phyloP scores from a whole-genome alignment of 2,888 invertebrate genomes.

The Camptogramma bilineatum region DNA sequence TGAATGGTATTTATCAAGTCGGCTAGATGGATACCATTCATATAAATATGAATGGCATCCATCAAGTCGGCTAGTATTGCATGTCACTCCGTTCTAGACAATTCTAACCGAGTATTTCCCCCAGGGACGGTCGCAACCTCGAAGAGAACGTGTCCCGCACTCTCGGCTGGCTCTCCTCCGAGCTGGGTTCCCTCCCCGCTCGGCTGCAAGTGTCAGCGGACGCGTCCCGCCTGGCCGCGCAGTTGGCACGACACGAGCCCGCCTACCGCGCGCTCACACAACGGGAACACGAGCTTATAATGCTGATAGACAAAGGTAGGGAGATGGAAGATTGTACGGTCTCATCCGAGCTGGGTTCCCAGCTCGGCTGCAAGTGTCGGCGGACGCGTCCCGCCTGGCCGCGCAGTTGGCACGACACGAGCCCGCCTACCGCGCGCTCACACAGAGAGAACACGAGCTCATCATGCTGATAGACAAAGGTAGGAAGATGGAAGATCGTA shows the following conservation, averaged over 20 bases:
- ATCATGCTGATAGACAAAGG: background rate
- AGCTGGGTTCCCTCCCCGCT: conserved; percentile 90
- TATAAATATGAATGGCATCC: too few species aligned
- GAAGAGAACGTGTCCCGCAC: conserved; percentile 95
- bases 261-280: conserved; percentile 95
- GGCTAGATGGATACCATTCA: too few species aligned
- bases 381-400: conserved; percentile 92
- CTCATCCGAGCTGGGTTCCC: conserved; percentile 91
- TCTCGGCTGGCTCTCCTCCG: conserved; percentile 94
- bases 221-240: conserved; percentile 91
- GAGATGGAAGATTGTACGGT: conserved; percentile 59
- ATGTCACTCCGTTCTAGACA: too few species aligned
- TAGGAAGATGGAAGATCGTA: background rate
- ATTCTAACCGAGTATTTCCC: background rate
- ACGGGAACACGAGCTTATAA: conserved; percentile 96
- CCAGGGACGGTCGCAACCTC: conserved; percentile 94
- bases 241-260: conserved; percentile 95
- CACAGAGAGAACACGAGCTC: background rate
- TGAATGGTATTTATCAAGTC: too few species aligned
- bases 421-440: conserved; percentile 84
- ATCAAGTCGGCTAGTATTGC: too few species aligned
- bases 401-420: conserved; percentile 96
- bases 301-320: conserved; percentile 94
- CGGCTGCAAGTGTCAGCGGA: conserved; percentile 95
- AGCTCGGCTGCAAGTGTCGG: conserved; percentile 93